Conservation (phyloP, 2,888 invertebrate genomes). For the Acrocera orbiculus region DNA sequence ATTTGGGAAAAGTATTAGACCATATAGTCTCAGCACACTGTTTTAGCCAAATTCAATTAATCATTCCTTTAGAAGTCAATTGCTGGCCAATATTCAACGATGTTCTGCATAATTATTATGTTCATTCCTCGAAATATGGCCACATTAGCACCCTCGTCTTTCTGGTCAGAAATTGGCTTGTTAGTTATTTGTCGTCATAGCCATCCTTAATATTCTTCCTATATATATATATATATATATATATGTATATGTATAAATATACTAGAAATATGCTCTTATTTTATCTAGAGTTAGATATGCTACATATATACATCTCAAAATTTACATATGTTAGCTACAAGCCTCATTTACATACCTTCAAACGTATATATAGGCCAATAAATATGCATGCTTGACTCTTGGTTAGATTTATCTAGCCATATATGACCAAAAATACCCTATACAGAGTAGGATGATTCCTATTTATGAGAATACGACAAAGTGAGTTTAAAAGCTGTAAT, state of each 20-base stretch:
- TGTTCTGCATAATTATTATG: conserved; percentile 21
- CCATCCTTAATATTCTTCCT: neutral
- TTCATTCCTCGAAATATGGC: conserved; percentile 23
- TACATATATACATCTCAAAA: too few species aligned
- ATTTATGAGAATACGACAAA: conserved; percentile 15
- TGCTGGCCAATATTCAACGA: too few species aligned
- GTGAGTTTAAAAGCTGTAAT: conserved; percentile 18
- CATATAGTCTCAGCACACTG: too few species aligned
- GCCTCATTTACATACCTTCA: conserved; percentile 5
- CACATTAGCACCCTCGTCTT: conserved; percentile 25
- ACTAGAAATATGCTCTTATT: too few species aligned
- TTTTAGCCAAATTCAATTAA: too few species aligned
- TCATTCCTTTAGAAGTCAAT: too few species aligned
- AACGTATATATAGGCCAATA: conserved; percentile 25
- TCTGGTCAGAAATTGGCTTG: conserved; percentile 25
- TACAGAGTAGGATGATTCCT: conserved; percentile 14
- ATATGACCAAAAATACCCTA: conserved; percentile 12
- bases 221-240: neutral
- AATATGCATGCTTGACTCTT: conserved; percentile 22
- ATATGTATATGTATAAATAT: neutral
- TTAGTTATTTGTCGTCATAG: conserved; percentile 13
- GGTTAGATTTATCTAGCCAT: conserved; percentile 12
- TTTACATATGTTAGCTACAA: neutral
- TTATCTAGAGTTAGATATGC: too few species aligned
- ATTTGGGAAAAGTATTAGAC: too few species aligned